Evolutionary conservation across 1,140 invertebrate species (phyloP).

Genomic region (Melanaphis sacchari): DNA sequence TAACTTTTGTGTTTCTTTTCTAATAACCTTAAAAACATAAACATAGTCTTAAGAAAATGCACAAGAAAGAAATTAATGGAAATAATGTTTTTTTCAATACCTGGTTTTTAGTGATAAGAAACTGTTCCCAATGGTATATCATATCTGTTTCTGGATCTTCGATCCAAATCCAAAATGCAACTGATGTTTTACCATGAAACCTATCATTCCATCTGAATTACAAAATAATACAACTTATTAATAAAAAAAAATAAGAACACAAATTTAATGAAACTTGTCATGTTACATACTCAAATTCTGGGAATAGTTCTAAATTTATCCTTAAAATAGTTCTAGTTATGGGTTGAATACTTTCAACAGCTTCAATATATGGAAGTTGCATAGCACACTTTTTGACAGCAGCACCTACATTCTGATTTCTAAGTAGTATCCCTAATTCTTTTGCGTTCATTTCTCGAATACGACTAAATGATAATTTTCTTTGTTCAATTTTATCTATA

Average conservation of each 20-base stretch:
- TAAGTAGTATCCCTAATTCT: slow-evolving; percentile 82
- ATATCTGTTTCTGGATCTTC: slow-evolving; percentile 93
- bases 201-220: slow-evolving; percentile 82
- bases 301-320: slow-evolving; percentile 81
- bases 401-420: slow-evolving; percentile 77
- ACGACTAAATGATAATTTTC: slow-evolving; percentile 76
- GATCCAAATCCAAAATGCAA: slow-evolving; percentile 98
- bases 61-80: background rate
- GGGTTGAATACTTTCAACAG: slow-evolving; percentile 88
- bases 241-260: slow-evolving; percentile 21
- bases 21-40: slow-evolving; percentile 66
- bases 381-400: slow-evolving; percentile 84
- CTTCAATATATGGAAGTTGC: slow-evolving; percentile 83
- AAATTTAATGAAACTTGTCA: slow-evolving; percentile 48
- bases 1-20: slow-evolving; percentile 79
- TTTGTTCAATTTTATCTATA: slow-evolving; percentile 82
- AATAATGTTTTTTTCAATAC: slow-evolving; percentile 65
- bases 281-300: slow-evolving; percentile 76
- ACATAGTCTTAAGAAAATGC: slow-evolving; percentile 33
- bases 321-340: slow-evolving; percentile 92
- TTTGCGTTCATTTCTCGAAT: slow-evolving; percentile 85
- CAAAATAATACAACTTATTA: slow-evolving; percentile 43
- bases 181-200: slow-evolving; percentile 84
- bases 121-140: slow-evolving; percentile 96
- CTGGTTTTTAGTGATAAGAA: slow-evolving; percentile 87